Evolutionary conservation across 1,140 invertebrate species (phyloP).

Genomic region (Bombus consobrinus): DNA sequence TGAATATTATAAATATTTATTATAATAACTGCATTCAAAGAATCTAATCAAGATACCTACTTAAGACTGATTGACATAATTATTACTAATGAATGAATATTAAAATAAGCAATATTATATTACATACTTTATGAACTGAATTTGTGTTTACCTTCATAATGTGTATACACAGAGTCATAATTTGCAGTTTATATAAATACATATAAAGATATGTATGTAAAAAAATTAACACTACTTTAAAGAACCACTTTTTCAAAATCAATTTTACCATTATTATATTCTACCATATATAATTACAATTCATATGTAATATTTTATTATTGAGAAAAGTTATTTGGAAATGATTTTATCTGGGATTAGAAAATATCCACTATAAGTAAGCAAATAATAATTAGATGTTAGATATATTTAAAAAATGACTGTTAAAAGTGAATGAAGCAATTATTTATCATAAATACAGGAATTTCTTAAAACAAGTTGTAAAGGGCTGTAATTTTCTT

Average conservation of each 20-base stretch:
- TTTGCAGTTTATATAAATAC: too few species aligned
- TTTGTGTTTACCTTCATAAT: background rate
- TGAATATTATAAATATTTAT: background rate
- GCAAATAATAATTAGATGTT: too few species aligned
- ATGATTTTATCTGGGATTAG: too few species aligned
- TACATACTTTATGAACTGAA: background rate
- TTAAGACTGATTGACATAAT: too few species aligned
- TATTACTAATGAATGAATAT: background rate
- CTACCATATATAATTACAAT: background rate
- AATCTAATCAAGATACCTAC: background rate
- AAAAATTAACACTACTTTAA: background rate
- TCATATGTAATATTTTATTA: background rate
- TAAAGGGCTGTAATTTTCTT: slow-evolving; percentile 4
- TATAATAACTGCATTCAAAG: background rate
- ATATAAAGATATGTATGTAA: background rate
- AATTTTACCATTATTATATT: background rate
- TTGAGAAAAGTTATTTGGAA: background rate
- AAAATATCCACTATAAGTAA: too few species aligned
- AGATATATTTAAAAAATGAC: too few species aligned
- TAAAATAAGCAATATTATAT: background rate
- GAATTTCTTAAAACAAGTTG: background rate
- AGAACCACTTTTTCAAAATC: too few species aligned
- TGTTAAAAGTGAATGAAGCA: too few species aligned
- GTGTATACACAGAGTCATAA: background rate
- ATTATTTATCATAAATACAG: too few species aligned